Evolutionary conservation across 2,888 invertebrate genomes (phyloP).

Genomic region (Rutpela maculata): DNA sequence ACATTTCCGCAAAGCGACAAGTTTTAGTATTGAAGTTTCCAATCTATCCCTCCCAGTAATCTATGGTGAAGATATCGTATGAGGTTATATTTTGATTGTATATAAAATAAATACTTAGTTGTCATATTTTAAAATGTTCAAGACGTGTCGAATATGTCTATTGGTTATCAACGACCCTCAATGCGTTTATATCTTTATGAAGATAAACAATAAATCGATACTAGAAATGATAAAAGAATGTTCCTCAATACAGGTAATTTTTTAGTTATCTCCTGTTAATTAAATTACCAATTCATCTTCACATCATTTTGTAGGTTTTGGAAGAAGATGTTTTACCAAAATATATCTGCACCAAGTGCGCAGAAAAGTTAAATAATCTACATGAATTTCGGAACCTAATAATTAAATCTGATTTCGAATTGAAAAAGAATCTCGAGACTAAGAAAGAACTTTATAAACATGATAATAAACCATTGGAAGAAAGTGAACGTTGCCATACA

Average conservation of each 20-base stretch:
- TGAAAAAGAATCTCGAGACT: constrained; percentile 3
- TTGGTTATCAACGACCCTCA: not conserved
- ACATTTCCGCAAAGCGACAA: no score
- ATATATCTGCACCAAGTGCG: constrained; percentile 36
- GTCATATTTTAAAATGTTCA: no score
- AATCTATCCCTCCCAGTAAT: no score
- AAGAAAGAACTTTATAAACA: not conserved
- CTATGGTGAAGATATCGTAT: no score
- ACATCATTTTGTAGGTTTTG: constrained; percentile 32
- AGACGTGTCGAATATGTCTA: not conserved
- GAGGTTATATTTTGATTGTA: no score
- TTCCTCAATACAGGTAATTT: constrained; percentile 36
- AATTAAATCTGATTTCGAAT: constrained; percentile 25
- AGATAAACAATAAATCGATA: constrained; percentile 28
- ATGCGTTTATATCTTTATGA: not conserved
- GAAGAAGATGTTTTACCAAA: constrained; percentile 41
- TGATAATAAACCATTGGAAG: not conserved
- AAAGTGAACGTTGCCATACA: not conserved
- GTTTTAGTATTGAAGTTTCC: no score
- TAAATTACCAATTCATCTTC: not conserved
- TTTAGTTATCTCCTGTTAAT: not conserved
- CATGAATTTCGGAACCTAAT: constrained; percentile 39
- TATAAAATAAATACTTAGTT: no score
- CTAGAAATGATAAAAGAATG: constrained; percentile 33
- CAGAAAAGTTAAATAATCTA: constrained; percentile 29